These are phyloP conservation scores for Cairina moschata DNA, from an alignment of 2,113 vertebrate species.

Conservation along the genomic window DNA sequence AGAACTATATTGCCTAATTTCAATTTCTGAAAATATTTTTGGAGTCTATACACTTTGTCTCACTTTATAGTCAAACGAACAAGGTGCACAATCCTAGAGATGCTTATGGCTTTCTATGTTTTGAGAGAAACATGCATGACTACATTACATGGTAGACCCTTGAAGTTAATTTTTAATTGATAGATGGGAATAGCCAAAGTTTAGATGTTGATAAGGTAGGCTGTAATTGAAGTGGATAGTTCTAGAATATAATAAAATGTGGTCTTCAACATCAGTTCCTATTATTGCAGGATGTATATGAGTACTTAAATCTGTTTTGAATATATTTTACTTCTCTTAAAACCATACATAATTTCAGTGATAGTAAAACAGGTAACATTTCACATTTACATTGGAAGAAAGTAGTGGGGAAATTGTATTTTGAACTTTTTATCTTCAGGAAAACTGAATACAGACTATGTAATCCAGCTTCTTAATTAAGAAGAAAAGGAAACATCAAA, in stretches of 20 bases:
- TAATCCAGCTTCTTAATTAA: not conserved
- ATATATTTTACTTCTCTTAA: not conserved
- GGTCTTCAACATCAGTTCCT: not conserved
- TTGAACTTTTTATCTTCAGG: not conserved
- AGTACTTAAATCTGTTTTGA: not conserved
- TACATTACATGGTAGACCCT: not conserved
- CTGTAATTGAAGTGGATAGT: not conserved
- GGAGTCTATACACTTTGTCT: not conserved
- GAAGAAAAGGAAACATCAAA: not conserved
- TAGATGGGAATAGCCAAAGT: not conserved
- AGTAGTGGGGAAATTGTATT: not conserved
- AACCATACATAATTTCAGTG: not conserved
- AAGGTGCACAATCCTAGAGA: not conserved
- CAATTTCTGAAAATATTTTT: not conserved
- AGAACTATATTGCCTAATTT: not conserved
- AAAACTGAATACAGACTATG: not conserved
- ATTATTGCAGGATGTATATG: not conserved
- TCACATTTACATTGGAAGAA: not conserved
- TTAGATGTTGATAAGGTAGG: accelerated
- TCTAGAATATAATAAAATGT: not conserved
- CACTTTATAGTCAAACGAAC: not conserved
- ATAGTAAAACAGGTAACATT: not conserved
- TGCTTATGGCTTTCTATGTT: not conserved
- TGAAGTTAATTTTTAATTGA: not conserved
- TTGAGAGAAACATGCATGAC: not conserved